Conservation (phyloP, 2,888 invertebrate genomes). For the Meandrusa payeni region DNA sequence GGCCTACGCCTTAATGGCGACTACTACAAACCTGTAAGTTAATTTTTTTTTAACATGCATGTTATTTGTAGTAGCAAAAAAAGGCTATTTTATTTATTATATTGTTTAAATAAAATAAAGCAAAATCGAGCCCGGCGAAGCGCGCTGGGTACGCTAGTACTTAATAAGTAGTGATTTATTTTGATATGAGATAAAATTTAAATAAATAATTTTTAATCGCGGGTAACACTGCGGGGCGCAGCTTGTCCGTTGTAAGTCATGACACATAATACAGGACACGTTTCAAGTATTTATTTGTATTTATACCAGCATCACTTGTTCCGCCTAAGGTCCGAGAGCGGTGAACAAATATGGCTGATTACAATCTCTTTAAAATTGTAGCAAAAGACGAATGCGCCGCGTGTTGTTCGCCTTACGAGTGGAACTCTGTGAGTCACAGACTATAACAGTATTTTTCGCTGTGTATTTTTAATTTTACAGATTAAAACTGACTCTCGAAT, state of each 20-base stretch:
- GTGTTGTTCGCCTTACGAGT: constrained; percentile 19
- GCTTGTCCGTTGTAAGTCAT: constrained; percentile 2
- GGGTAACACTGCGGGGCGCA: no score
- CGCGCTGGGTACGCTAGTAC: no score
- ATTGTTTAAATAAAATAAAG: no score
- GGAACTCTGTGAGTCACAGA: constrained; percentile 28
- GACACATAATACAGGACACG: not conserved
- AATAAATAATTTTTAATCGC: not conserved
- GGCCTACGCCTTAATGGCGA: no score
- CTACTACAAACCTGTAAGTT: no score
- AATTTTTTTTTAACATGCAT: no score
- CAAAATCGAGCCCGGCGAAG: no score
- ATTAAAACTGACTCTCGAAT: no score
- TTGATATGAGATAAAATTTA: not conserved
- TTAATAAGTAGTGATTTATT: no score
- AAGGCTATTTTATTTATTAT: no score
- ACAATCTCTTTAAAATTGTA: constrained; percentile 49
- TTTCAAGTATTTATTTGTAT: constrained; percentile 14
- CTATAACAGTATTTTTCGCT: not conserved
- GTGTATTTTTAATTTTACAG: no score
- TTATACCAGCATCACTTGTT: constrained; percentile 34
- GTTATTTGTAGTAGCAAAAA: no score
- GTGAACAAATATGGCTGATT: constrained; percentile 42
- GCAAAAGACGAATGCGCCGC: constrained; percentile 41
- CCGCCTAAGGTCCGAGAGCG: constrained; percentile 36